Evolutionary conservation across 2,113 vertebrate genomes (phyloP), one percentile per base, ranked within the genome.

Genomic region (Noturus placidus): DNA sequence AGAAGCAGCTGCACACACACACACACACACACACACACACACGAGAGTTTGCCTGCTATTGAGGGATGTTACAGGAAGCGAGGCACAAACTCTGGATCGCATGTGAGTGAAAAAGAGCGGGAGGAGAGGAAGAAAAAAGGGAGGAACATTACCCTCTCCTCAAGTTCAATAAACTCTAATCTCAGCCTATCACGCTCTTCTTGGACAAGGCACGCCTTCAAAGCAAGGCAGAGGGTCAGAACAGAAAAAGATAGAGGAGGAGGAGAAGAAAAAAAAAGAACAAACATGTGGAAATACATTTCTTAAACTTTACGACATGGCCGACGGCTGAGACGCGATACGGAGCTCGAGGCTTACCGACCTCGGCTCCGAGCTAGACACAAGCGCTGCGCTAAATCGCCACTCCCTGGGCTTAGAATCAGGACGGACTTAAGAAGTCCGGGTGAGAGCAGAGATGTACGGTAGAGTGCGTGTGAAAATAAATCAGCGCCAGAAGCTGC

Each of bases 151-250:
- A 96, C 96, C 96, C 96, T 96, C 94, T 96, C 96, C 91, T 96
- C 96, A 95, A 96, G 96, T 94, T 96, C 96, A 96, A 94, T 94
- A 93, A 92, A 96, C 87, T 96, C 96, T 96, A 96, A 96, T 94
- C 94, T 96, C 95, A 96, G 96, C 93, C 96, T 96, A 96, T 95
- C 94, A 91, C 95, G 95, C 90, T 96, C 95, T 90, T 96, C 95
- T 94, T 95, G 96, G 90, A 95, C 92, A 93, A 92, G 95, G 93
- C 92, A 93, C 89, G 95, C 96, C 96, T 96, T 96, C 89, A 94
- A 95, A 95, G 93, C 91, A 94, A 96, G 93, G 93, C 94, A 94
- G 91, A 95, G 91, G 81, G 89, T 93, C 65, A 91, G 84, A 89
- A 89, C 92, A 87, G 72, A 87, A 85, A 46, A 72, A 84, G 70